Base-by-base conservation (phyloP, 2,113 vertebrate species). In the Vulpes lagopus region DNA sequence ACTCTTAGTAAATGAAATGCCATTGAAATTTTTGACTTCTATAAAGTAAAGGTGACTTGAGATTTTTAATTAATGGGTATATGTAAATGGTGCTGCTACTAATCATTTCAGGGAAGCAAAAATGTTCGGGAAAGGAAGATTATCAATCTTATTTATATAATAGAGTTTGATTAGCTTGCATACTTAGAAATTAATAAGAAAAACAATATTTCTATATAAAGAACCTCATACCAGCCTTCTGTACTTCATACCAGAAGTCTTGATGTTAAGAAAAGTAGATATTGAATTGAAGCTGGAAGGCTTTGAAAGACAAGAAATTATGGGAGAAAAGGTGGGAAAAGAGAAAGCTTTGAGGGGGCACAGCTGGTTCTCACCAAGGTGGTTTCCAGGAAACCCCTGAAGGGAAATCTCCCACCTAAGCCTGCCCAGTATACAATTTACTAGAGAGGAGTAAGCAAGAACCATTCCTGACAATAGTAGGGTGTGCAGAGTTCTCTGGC, bases 401-500 rank as follows among this genome's bases (percentile, higher is more conserved):
- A 35, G n/a, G 76, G 59, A 71, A 83, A 93, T 93, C 85, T 83
- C 65, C 64, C 8, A 83, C 57, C 67, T 43, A 76, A 83, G 22
- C 57, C 62, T 87, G 81, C 27, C 67, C 11, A 3, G 3, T 80
- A 22, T 3, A 71, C 69, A 80, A 2, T 73, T 95, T 92, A 14
- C 79, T 87, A 74, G 17, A 95, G 30, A 96, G 60, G 94, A 97
- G 80, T 51, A 91, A 89, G 25, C 20, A 92, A 51, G 53, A 87
- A 32, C 62, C 49, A 90, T 85, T 94, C 73, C 83, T 87, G 32
- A 95, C 38, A 73, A 74, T 51, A 59, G 79, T 32, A 82, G 14
- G 83, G 55, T 74, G 65, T 80, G 22, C 60, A 94, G 62, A 96
- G 38, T 67, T 92, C 55, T 80, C 57, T 92, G 89, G 91, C 79